phyloP scores from a whole-genome alignment of 2,113 vertebrate genomes.

The Oncorhynchus nerka region DNA sequence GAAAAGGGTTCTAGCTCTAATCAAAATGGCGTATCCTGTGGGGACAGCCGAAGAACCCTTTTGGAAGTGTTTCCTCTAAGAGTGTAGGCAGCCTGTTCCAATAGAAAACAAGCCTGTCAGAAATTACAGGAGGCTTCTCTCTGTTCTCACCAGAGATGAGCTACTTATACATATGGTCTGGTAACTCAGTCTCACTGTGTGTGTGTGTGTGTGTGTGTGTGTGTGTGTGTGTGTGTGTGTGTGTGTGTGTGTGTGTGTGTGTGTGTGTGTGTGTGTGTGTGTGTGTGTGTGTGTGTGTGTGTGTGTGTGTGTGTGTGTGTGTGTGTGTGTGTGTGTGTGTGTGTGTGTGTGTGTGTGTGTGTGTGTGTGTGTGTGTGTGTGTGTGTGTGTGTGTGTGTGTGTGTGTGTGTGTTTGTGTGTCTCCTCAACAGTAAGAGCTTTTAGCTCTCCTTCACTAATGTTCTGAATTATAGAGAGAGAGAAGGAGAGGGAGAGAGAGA shows the following conservation, averaged over 20 bases:
- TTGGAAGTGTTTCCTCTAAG: too few species aligned
- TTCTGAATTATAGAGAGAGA: conserved; percentile 80
- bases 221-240: background rate
- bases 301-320: background rate
- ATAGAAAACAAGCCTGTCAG: too few species aligned
- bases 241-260: background rate
- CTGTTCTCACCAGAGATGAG: background rate
- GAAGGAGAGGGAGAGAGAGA: conserved; percentile 65
- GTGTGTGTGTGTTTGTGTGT: background rate
- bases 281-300: background rate
- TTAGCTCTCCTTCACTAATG: conserved; percentile 80
- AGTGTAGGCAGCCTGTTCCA: too few species aligned
- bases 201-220: conserved; percentile 1
- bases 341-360: background rate
- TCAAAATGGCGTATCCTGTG: too few species aligned
- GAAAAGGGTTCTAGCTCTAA: too few species aligned
- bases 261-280: background rate
- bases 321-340: background rate
- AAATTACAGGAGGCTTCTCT: too few species aligned
- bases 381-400: background rate
- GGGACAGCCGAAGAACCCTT: too few species aligned
- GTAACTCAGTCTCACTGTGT: background rate
- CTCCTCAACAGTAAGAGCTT: conserved; percentile 77
- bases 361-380: background rate
- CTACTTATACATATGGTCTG: background rate